Base-by-base conservation (phyloP, 2,888 invertebrate genomes). In the Heliconius cydno region DNA sequence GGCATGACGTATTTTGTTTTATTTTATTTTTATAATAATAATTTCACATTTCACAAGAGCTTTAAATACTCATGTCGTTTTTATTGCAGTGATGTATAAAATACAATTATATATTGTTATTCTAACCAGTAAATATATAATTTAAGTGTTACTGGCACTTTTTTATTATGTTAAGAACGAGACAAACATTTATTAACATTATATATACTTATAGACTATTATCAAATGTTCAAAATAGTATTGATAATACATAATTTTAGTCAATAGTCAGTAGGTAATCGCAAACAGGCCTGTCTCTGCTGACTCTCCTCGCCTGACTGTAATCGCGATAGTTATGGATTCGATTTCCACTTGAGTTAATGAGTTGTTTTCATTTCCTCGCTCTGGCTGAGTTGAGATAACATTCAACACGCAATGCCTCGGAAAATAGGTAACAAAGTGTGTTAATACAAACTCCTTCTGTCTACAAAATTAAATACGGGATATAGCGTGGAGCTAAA, bases 21-120 rank as follows among this genome's bases (percentile, higher is more conserved):
- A 73, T 73, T 76, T 68, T 79, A 65, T 77, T 70, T 78, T 75
- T 70, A 68, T 80, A 68, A 78, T 70, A 68, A 68, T 73, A 67
- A 65, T 46, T 25, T 28, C 28, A 68, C 60, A 41, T 41, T 63
- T 63, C 63, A 63, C 63, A 75, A 63, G 25, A 30, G 38, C 65
- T 52, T 72, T 72, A 13, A 72, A 38, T 34, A 41, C 67, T 66
- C 38, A 66, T 65, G 38, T 81, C 68, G n/a, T 34, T 22, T 73
- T 52, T 73, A 57, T 34, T n/a, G 13, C 57, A 34, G 7, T 57
- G 13, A 30, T 57, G 34, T 73, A 30, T 73, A 73, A 73, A 73
- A n/a, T 73, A n/a, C 34, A 73, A 60, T n/a, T n/a, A 30, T 57
- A 57, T 73, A 73, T 34, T 73, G 60, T 34, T 73, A 30, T 10